Conservation (phyloP, 2,888 invertebrate species). For the Tiliacea citrago region DNA sequence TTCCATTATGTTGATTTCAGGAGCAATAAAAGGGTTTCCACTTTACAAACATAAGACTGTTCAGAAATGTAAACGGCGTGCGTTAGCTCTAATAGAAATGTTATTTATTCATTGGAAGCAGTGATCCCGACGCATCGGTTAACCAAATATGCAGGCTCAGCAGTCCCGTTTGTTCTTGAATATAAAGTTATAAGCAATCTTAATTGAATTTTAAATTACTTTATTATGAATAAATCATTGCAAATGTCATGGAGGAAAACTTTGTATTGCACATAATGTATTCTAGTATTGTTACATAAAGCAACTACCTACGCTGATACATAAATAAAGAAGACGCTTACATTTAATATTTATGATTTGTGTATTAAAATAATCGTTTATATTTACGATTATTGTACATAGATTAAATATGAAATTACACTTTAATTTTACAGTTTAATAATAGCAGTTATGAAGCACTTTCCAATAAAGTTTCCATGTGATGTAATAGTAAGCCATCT, state of each 20-base stretch:
- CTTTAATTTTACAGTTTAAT: constrained; percentile 35
- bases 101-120: constrained; percentile 76
- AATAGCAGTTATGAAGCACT: constrained; percentile 35
- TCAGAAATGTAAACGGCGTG: constrained; percentile 49
- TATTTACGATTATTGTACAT: constrained; percentile 32
- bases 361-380: constrained; percentile 31
- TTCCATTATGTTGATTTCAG: constrained; percentile 21
- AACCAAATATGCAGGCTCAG: constrained; percentile 68
- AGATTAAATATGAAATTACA: constrained; percentile 36
- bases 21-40: constrained; percentile 42
- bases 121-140: constrained; percentile 70
- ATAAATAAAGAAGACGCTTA: constrained; percentile 14
- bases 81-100: constrained; percentile 63
- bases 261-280: constrained; percentile 12
- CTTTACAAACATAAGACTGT: constrained; percentile 56
- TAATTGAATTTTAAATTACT: constrained; percentile 66
- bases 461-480: too few relatives aligned
- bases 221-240: constrained; percentile 63
- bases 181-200: constrained; percentile 41
- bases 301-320: constrained; percentile 14
- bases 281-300: constrained; percentile 19
- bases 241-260: constrained; percentile 36
- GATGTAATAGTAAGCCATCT: constrained; percentile 20
- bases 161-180: constrained; percentile 67
- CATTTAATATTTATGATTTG: constrained; percentile 40